Evolutionary conservation across 2,888 invertebrate genomes (phyloP), one percentile per base, ranked within the genome.

Genomic region (Heliconius ethilla): DNA sequence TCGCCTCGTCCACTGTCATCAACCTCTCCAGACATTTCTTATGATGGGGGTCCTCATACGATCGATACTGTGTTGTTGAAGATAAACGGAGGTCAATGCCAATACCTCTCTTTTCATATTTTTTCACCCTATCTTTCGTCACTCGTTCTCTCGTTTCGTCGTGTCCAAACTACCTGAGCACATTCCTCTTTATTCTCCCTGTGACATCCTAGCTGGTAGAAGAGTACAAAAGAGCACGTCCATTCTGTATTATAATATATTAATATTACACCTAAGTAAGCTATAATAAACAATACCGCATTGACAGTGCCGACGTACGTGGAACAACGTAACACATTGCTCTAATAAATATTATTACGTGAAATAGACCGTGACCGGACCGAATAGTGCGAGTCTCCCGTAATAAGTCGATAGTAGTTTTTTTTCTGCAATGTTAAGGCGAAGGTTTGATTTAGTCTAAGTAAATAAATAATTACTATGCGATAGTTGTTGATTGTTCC

Each of bases 351-450:
- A 37, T 67, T 67, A 37, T 11, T n/a, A 27, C 65, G 63, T 74
- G 63, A 77, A 79, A 79, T 79, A 79, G 77, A 77, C 74, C 77
- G 79, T 66, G 70, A 75, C 76, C 72, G 55, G 77, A 75, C 65
- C 65, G 76, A 69, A 67, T 67, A 67, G 67, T 67, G 67, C 67
- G 67, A 55, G 70, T 77, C 69, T 76, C 77, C 70, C 76, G 79
- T 79, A 79, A 79, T 75, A 79, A 69, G 9, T 70, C 51, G 76
- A 65, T 77, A 70, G 51, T 22, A 15, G 55, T 70, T 79, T 78
- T 79, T 62, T 62, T 63, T 62, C 45, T 51, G 63, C 11, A 51
- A 18, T 51, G 29, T 70, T 76, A 76, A 76, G 65, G 70, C 51
- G n/a, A 45, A 70, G 22, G 62, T 66, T 6, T 37, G 18, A n/a